Evolutionary conservation across 2,797 vertebrate species (phyloP).

Genomic region (Onychomys leucogaster): DNA sequence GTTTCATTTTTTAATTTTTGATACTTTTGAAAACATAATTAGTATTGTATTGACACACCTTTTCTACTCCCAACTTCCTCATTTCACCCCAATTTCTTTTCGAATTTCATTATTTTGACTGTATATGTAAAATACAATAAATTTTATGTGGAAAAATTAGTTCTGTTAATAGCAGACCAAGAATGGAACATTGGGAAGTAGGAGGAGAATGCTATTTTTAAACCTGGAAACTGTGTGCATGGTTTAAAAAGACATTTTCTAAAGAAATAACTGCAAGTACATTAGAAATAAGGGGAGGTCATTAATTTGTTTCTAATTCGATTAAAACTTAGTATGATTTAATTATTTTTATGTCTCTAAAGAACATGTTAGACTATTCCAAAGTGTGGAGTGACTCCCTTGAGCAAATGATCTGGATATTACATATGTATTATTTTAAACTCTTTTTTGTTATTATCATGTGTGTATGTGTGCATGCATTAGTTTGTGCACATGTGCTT

Average conservation of each 20-base stretch:
- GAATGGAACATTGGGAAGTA: background rate
- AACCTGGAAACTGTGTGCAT: conserved; percentile 22
- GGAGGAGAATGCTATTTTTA: conserved; percentile 41
- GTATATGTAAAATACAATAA: background rate
- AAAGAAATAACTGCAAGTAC: conserved; percentile 35
- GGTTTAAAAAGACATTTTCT: background rate
- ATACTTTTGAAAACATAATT: background rate
- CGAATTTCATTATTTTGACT: conserved; percentile 9
- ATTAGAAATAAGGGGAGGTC: conserved; percentile 69
- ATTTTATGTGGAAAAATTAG: background rate
- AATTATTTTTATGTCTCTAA: conserved; percentile 76
- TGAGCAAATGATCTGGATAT: conserved; percentile 57
- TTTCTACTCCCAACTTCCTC: background rate
- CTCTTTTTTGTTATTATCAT: background rate
- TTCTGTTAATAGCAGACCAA: background rate
- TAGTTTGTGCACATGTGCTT: background rate
- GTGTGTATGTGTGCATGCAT: background rate
- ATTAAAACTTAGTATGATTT: conserved; percentile 79
- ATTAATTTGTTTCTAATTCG: conserved; percentile 83
- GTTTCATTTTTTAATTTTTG: background rate
- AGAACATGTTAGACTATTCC: conserved; percentile 2
- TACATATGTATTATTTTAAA: background rate
- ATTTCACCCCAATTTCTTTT: background rate
- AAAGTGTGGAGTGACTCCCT: background rate
- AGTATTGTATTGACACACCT: background rate